Conservation (phyloP, 2,888 invertebrate genomes). For the Nemotelus pantherinus region DNA sequence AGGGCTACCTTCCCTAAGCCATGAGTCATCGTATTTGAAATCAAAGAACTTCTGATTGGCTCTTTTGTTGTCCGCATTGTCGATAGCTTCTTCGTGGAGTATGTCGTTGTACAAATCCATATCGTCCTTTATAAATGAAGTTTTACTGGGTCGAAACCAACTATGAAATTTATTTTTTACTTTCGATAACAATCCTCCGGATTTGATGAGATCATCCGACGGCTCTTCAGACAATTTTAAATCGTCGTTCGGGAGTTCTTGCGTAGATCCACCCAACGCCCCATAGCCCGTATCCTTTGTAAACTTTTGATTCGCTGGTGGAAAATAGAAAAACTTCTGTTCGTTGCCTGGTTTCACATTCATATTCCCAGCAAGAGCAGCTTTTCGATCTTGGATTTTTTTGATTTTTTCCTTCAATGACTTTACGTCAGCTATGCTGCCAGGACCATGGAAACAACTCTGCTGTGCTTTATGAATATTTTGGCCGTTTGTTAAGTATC, state of each 20-base stretch:
- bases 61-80: not conserved
- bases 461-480: not conserved
- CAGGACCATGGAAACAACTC: not conserved
- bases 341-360: not conserved
- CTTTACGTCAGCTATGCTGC: not conserved
- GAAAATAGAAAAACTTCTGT: conserved; percentile 37
- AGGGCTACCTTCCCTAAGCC: conserved; percentile 3
- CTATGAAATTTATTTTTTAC: conserved; percentile 21
- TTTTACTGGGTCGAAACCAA: conserved; percentile 16
- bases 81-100: not conserved
- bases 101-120: not conserved
- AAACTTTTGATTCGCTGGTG: not conserved
- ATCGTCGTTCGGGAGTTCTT: not conserved
- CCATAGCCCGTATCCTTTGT: not conserved
- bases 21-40: conserved; percentile 26
- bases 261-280: not conserved
- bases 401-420: not conserved
- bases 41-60: conserved; percentile 15
- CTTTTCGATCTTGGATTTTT: not conserved
- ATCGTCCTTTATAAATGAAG: not conserved
- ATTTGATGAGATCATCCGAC: not conserved
- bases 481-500: conserved; percentile 7
- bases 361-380: not conserved
- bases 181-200: conserved; percentile 7
- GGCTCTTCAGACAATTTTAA: not conserved